Evolutionary conservation across 2,113 vertebrate genomes (phyloP).

Genomic region (Pagrus major): DNA sequence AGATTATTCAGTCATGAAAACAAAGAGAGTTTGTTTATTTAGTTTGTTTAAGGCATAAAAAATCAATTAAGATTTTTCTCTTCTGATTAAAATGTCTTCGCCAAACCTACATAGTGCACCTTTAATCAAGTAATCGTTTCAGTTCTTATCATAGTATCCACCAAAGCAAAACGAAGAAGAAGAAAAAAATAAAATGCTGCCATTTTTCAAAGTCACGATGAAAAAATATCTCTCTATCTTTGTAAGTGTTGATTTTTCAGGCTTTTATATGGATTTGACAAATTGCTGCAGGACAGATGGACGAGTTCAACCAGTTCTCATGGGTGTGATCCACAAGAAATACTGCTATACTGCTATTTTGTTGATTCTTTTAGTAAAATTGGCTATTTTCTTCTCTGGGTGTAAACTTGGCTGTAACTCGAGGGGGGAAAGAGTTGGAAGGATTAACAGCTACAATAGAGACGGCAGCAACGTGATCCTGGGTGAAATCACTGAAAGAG

Average conservation of each 20-base stretch:
- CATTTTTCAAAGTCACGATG: neutral
- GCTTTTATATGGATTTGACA: neutral
- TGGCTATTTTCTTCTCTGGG: neutral
- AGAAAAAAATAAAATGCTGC: neutral
- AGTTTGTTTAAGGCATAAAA: too few relatives aligned
- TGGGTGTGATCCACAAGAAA: neutral
- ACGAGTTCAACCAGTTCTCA: neutral
- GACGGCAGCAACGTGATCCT: slow-evolving; percentile 43
- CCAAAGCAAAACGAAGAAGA: neutral
- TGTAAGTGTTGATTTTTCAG: neutral
- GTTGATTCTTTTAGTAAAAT: neutral
- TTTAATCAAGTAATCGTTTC: neutral
- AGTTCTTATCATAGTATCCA: neutral
- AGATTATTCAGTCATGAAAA: too few relatives aligned
- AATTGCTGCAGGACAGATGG: neutral
- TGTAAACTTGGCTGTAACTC: slow-evolving; percentile 22
- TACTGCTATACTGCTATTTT: neutral
- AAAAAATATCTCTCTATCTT: neutral
- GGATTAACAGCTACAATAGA: slow-evolving; percentile 41
- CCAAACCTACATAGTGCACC: too few relatives aligned
- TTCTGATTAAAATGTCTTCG: too few relatives aligned
- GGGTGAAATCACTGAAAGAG: slow-evolving; percentile 60
- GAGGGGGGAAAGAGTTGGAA: slow-evolving; percentile 9
- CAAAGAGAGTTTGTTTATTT: too few relatives aligned
- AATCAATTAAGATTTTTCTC: too few relatives aligned